Evolutionary conservation across 2,797 vertebrate species (phyloP), one percentile per base, ranked within the genome.

Genomic region (Otolemur crassicaudatus): DNA sequence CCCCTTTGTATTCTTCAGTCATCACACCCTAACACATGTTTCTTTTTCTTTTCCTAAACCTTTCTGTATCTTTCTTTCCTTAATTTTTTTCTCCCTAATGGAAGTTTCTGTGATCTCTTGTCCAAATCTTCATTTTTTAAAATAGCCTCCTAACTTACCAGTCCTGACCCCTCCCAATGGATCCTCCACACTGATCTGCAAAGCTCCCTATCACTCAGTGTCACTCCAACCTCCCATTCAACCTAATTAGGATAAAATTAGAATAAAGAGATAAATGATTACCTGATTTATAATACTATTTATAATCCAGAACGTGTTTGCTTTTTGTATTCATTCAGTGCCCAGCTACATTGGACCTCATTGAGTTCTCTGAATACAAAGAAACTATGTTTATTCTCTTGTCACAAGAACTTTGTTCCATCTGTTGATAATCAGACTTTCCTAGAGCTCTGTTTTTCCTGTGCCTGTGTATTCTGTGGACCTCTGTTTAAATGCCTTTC

Each of bases 181-280:
- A 40, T 46, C 46, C 53, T 89, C 4, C 11, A 53, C 8, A 37
- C 10, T 46, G 76, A 25, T 92, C n/a, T n/a, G 49, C 60, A 49
- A 34, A 13, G 1, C 2, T 80, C 14, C 12, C 16, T 69, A 19
- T 20, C 12, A 43, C 6, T 22, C 8, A 5, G 0, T 25, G 46
- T 69, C 12, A 49, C 37, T 94, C 31, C 34, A 86, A 53, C 31
- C 14, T n/a, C 19, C 60, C 49, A 49, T 4, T 58, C n/a, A 58
- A n/a, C 6, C 19, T 61, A 34, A 14, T 70, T 65, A 65, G 19
- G 80, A n/a, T 58, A 65, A 72, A 2, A 75, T 61, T 56, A 56
- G 53, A 56, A 56, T 56, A 56, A 56, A 56, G 53, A 56, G 53
- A 63, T 43, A 77, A 90, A 53, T 65, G 25, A 1, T 40, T 19